Conservation (phyloP, 1,140 invertebrate species). For the Vanessa tameamea region DNA sequence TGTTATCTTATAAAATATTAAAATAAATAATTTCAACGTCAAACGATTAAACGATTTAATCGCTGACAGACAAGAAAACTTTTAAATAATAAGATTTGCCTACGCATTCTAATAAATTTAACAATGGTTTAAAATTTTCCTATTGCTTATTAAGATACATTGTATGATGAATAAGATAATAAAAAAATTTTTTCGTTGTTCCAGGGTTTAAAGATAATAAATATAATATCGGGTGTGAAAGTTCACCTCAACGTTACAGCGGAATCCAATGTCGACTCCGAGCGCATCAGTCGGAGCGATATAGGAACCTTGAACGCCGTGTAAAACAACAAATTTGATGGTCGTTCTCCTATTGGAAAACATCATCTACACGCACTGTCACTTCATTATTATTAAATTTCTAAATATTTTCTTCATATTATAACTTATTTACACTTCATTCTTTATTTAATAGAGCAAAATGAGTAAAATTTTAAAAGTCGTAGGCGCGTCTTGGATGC, state of each 20-base stretch:
- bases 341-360: conserved; percentile 70
- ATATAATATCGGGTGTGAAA: conserved; percentile 50
- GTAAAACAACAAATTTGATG: conserved; percentile 67
- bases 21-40: too few species aligned
- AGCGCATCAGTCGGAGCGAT: conserved; percentile 45
- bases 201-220: conserved; percentile 63
- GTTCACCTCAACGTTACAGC: conserved; percentile 44
- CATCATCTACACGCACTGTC: conserved; percentile 74
- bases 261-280: conserved; percentile 60
- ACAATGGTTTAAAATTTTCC: background rate
- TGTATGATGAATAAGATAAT: background rate
- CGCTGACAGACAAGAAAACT: too few species aligned
- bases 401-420: conserved; percentile 79
- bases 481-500: conserved; percentile 88
- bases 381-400: conserved; percentile 81
- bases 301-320: conserved; percentile 51
- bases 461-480: conserved; percentile 86
- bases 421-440: conserved; percentile 61
- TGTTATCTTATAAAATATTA: too few species aligned
- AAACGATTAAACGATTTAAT: too few species aligned
- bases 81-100: too few species aligned
- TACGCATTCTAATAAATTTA: too few species aligned
- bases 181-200: conserved; percentile 54
- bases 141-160: background rate
- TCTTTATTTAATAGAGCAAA: conserved; percentile 40